Evolutionary conservation across 1,140 invertebrate genomes (phyloP).

Genomic region (Diorhabda elongata): DNA sequence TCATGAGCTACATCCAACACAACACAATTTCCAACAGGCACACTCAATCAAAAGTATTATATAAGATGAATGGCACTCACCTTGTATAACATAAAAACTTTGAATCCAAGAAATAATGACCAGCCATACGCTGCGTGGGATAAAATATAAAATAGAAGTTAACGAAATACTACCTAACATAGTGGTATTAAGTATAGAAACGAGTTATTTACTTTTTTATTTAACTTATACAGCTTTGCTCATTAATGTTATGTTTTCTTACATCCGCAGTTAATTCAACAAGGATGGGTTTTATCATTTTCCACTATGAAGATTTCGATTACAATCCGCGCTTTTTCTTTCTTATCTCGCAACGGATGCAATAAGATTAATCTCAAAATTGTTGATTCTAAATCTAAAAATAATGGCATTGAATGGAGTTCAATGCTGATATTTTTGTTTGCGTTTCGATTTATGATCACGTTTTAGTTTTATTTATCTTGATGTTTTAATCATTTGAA

Average conservation of each 20-base stretch:
- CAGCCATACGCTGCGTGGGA: too few relatives aligned
- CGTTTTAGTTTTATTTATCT: too few relatives aligned
- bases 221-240: neutral
- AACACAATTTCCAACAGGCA: too few relatives aligned
- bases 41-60: too few relatives aligned
- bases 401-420: neutral
- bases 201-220: constrained; percentile 7
- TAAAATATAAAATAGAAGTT: too few relatives aligned
- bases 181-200: neutral
- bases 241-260: constrained; percentile 10
- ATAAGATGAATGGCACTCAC: too few relatives aligned
- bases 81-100: too few relatives aligned
- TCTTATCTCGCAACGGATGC: neutral
- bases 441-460: too few relatives aligned
- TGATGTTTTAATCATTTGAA: too few relatives aligned
- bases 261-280: constrained; percentile 9
- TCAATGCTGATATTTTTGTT: too few relatives aligned
- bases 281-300: constrained; percentile 13
- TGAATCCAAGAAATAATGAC: too few relatives aligned
- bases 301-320: constrained; percentile 3
- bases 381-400: constrained; percentile 3
- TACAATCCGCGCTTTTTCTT: neutral
- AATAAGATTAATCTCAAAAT: neutral
- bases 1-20: too few relatives aligned
- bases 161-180: constrained; percentile 4